A percentile compares a stretch with the other conserved stretches of the same genome.
Evolutionary conservation across 2,888 invertebrate species (phyloP).

Genomic region (Ctena decussata): DNA sequence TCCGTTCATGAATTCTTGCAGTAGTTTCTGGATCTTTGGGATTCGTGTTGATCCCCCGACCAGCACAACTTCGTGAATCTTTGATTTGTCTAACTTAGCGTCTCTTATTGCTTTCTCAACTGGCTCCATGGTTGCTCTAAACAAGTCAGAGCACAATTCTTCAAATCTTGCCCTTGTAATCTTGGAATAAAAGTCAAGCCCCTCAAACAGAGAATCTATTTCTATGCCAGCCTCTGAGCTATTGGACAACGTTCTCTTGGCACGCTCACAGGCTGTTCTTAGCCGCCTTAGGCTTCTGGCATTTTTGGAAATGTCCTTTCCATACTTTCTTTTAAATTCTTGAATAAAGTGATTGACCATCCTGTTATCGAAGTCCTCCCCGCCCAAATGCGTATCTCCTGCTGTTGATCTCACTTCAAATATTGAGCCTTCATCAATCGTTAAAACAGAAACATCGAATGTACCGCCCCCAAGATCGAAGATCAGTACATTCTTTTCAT

Average conservation of each 20-base stretch:
- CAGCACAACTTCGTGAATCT: slow-evolving; percentile 91
- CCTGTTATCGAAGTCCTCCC: slow-evolving; percentile 83
- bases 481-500: slow-evolving; percentile 88
- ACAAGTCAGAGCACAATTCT: slow-evolving; percentile 81
- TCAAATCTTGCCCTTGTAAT: slow-evolving; percentile 84
- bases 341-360: slow-evolving; percentile 80
- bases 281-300: slow-evolving; percentile 78
- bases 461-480: slow-evolving; percentile 89
- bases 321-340: slow-evolving; percentile 81
- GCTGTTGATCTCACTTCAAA: slow-evolving; percentile 85
- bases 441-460: slow-evolving; percentile 87
- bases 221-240: slow-evolving; percentile 81
- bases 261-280: slow-evolving; percentile 82
- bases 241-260: slow-evolving; percentile 82
- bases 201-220: slow-evolving; percentile 83
- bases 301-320: slow-evolving; percentile 79
- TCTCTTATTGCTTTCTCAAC: slow-evolving; percentile 93
- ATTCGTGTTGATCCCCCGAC: slow-evolving; percentile 98
- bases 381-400: slow-evolving; percentile 85
- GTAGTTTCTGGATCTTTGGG: slow-evolving; percentile 97
- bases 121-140: slow-evolving; percentile 91
- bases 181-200: slow-evolving; percentile 82
- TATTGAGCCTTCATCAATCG: slow-evolving; percentile 88
- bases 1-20: slow-evolving; percentile 90
- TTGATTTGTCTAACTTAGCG: slow-evolving; percentile 92